Evolutionary conservation across 2,888 invertebrate species (phyloP).

Genomic region (Brenthis daphne): DNA sequence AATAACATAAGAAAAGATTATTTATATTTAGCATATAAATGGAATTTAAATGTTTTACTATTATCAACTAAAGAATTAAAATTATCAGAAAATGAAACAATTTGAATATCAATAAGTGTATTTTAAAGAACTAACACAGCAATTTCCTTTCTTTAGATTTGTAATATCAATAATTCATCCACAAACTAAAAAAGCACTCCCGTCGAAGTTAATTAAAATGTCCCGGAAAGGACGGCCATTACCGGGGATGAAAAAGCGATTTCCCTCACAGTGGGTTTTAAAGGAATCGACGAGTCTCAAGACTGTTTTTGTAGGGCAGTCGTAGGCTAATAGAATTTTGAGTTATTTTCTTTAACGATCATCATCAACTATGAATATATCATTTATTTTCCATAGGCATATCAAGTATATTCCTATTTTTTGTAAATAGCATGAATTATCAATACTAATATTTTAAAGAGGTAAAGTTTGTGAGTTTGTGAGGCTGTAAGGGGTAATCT

Average conservation of each 20-base stretch:
- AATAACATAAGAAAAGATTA: too few species aligned
- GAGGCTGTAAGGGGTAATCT: too few species aligned
- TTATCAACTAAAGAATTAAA: background rate
- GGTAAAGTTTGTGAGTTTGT: too few species aligned
- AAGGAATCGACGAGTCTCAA: conserved; percentile 69
- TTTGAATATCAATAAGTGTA: conserved; percentile 14
- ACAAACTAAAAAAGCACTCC: conserved; percentile 67
- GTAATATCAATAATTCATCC: conserved; percentile 64
- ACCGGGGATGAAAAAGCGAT: conserved; percentile 79
- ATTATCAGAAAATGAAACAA: background rate
- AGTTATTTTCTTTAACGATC: background rate
- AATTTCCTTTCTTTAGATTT: conserved; percentile 35
- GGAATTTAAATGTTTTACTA: too few species aligned
- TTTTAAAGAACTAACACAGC: conserved; percentile 10
- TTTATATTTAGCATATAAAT: too few species aligned
- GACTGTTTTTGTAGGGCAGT: conserved; percentile 57
- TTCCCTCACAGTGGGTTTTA: conserved; percentile 71
- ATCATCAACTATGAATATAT: background rate
- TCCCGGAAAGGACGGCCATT: conserved; percentile 71
- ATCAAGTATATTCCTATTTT: too few species aligned
- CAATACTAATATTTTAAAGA: too few species aligned
- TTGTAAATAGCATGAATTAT: too few species aligned
- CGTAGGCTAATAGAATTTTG: conserved; percentile 5
- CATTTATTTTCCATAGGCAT: too few species aligned
- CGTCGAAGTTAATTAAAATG: conserved; percentile 75